Evolutionary conservation across 2,888 invertebrate species (phyloP), one percentile per base, ranked within the genome.

Genomic region (Scelioninae gen. 2): DNA sequence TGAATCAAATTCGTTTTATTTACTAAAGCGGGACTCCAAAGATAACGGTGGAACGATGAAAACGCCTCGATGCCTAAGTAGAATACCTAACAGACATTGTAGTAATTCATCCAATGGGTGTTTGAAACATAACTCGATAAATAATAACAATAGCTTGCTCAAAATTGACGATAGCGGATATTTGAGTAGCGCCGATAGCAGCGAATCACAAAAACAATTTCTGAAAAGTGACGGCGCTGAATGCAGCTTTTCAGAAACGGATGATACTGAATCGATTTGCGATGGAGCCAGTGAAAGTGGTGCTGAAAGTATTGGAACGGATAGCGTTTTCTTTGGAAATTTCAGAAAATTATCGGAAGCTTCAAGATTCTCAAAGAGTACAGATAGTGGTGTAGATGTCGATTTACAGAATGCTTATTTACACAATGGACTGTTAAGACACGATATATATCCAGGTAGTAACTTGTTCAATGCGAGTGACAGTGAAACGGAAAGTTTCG

Each of bases 251-350:
- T 90, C 93, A 85, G 93, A 91, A 81, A 93, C 93, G 73, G 94
- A 93, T 73, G 94, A 94, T 82, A 92, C 92, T n/a, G 94, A 93
- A 81, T 93, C 92, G 9, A 90, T 91, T 73, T 92, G 92, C 33
- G 94, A 94, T 82, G 94, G 92, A 6, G 90, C 93, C 74, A 94
- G 94, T 87, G 95, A 95, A 87, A 95, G 94, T 18, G 95, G 95
- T 0, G 95, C 93, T 2, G 95, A 95, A 83, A 95, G 94, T 87
- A 88, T 94, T 22, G 95, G 94, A 81, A 95, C 95, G 0, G 94
- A 95, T 87, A 95, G 94, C 2, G 94, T 95, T 37, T 93, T 94
- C 83, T 94, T 94, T 80, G 94, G 93, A 48, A 92, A 91, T 83
- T 91, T 92, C 80, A 87, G 91, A 71, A 91, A 77, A 76, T 69